Conservation (phyloP, 2,113 vertebrate species). For the Petrocephalus microphthalmus region DNA sequence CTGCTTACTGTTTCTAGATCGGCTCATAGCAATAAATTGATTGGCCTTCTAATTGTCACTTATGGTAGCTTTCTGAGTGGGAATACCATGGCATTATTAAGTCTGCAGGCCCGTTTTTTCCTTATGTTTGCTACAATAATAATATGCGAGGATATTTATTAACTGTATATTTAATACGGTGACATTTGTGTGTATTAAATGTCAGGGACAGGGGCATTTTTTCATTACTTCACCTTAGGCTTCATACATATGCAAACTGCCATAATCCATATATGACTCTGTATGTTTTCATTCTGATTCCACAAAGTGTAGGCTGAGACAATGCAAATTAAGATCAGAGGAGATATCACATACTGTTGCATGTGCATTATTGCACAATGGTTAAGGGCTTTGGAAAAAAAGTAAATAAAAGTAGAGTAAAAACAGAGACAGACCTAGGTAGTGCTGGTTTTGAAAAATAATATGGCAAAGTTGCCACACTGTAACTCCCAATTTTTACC, state of each 20-base stretch:
- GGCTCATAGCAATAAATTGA: not conserved
- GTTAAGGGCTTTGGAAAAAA: not conserved
- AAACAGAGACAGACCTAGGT: not conserved
- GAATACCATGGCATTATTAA: not conserved
- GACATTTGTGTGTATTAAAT: constrained; percentile 15
- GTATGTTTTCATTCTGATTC: not conserved
- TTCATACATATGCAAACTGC: constrained; percentile 9
- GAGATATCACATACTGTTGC: not conserved
- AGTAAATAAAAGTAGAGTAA: not conserved
- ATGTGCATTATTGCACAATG: not conserved
- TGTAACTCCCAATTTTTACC: not conserved
- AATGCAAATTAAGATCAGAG: constrained; percentile 1
- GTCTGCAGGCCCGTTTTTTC: not conserved
- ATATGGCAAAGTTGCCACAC: not conserved
- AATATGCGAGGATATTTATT: constrained; percentile 4
- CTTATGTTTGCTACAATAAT: not conserved
- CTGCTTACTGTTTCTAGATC: not conserved
- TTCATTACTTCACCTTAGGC: not conserved
- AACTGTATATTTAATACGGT: constrained; percentile 3
- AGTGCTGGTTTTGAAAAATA: not conserved
- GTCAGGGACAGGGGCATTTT: not conserved
- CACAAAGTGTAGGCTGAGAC: not conserved
- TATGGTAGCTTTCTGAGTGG: not conserved
- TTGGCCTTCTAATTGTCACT: not conserved
- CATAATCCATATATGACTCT: not conserved